These are phyloP conservation scores for Galerucella pusilla DNA, from an alignment of 2,888 invertebrate species.

Conservation along the genomic window DNA sequence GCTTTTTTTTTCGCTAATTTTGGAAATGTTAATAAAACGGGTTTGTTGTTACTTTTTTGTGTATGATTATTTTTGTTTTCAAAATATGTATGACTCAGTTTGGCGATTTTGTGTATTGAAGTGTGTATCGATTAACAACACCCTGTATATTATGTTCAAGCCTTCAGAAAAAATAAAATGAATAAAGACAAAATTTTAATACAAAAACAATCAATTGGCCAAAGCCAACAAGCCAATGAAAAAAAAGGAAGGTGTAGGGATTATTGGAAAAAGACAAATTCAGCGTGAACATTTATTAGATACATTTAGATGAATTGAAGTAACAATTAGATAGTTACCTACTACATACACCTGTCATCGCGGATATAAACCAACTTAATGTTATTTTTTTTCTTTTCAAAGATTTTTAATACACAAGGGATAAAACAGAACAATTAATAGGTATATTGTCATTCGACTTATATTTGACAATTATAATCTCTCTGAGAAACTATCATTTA, in stretches of 20 bases:
- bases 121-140: too few species aligned
- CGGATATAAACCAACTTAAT: background rate
- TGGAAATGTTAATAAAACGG: too few species aligned
- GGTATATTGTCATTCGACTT: conserved; percentile 28
- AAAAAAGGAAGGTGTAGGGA: background rate
- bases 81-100: too few species aligned
- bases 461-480: conserved; percentile 40
- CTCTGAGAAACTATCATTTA: conserved; percentile 38
- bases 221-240: background rate
- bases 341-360: background rate
- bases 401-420: background rate
- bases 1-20: too few species aligned
- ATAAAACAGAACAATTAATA: background rate
- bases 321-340: background rate
- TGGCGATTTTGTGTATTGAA: too few species aligned
- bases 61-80: too few species aligned
- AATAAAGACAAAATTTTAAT: too few species aligned
- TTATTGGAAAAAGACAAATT: background rate
- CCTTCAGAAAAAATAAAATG: too few species aligned
- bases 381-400: background rate
- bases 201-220: too few species aligned
- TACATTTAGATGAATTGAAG: background rate
- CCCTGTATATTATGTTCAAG: too few species aligned
- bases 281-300: conserved; percentile 1
- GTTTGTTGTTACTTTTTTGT: too few species aligned